These are phyloP conservation scores for Hemaris fuciformis DNA, from an alignment of 2,888 invertebrate species.

Conservation along the genomic window DNA sequence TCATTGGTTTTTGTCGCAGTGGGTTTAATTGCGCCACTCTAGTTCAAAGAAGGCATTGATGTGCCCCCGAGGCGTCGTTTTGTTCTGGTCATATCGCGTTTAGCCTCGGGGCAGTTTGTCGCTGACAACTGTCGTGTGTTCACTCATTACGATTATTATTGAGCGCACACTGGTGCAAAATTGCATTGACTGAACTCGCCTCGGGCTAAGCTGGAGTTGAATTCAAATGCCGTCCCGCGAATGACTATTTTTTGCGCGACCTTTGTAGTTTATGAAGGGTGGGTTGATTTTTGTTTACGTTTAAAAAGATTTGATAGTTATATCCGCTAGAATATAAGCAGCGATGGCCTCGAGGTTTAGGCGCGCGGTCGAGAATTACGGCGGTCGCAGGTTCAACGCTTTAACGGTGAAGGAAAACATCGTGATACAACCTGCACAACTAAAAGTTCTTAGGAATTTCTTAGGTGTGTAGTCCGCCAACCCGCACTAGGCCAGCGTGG, in stretches of 20 bases:
- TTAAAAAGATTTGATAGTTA: too few relatives aligned
- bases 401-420: too few relatives aligned
- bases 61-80: conserved; percentile 15
- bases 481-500: too few relatives aligned
- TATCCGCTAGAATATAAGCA: too few relatives aligned
- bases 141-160: conserved; percentile 15
- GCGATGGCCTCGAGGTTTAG: too few relatives aligned
- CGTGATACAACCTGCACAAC: too few relatives aligned
- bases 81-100: conserved; percentile 13
- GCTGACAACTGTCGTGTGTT: conserved; percentile 18
- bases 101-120: conserved; percentile 16
- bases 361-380: too few relatives aligned
- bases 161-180: neutral
- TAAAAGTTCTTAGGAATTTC: too few relatives aligned
- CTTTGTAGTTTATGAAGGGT: neutral
- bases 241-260: neutral
- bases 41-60: conserved; percentile 28
- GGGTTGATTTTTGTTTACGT: neutral
- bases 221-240: neutral
- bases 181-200: conserved; percentile 3
- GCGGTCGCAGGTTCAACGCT: too few relatives aligned
- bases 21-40: neutral
- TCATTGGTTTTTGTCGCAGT: neutral
- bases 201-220: neutral
- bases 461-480: too few relatives aligned